Evolutionary conservation across 1,140 invertebrate genomes (phyloP), one percentile per base, ranked within the genome.

Genomic region (Pachypsylla venusta): DNA sequence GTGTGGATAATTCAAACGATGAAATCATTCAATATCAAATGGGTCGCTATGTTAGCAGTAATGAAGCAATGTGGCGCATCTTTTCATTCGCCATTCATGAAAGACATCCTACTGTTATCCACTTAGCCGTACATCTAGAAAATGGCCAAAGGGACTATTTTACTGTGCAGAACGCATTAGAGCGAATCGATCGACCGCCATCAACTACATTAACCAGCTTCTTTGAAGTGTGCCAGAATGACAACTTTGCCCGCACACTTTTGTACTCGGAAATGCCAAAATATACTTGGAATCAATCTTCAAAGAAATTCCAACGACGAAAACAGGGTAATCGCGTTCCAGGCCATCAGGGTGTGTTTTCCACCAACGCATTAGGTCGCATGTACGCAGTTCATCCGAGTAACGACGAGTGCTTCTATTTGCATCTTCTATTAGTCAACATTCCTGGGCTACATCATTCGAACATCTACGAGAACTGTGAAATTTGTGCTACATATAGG

Each of bases 381-480:
- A n/a, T n/a, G n/a, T n/a, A n/a, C n/a, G n/a, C n/a, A 63, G 68
- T 76, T 25, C 67, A 73, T 68, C 69, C 71, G 30, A 75, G 63
- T 0, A 66, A 73, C 39, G 61, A 66, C 57, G 69, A 75, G 65
- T 75, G 73, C 60, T 76, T 67, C 60, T 73, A 70, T 69, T 67
- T 76, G 58, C 69, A 70, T 25, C 61, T 77, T 57, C 60, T 76
- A 22, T 64, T 75, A 56, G 60, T 68, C n/a, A 68, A 72, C 65
- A 69, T 77, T 26, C n/a, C n/a, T n/a, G n/a, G n/a, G n/a, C n/a
- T n/a, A n/a, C 67, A 64, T 59, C 74, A 74, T 2, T 70, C 73
- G 62, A 74, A 64, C 58, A 73, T 68, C 55, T 76, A 76, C 61
- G 13, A 68, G 63, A 61, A 74, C 68, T 70, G 69, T 62, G 14